Evolutionary conservation across 92 coral and sea anemone genomes (phyloP), one percentile per base, ranked within the genome.

Genomic region (Isaurus tuberculatus): DNA sequence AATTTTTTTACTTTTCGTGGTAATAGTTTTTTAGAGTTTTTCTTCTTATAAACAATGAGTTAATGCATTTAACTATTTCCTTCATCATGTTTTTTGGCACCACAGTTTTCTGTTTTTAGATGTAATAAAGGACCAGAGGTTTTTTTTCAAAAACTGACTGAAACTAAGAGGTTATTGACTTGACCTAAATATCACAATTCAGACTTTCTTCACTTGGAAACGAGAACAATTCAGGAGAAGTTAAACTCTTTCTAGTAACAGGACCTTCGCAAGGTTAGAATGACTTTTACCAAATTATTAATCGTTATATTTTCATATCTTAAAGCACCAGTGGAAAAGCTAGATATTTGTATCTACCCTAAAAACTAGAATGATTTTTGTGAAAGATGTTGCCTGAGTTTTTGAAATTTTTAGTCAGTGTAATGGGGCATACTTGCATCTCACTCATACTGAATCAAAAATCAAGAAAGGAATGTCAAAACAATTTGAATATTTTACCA

Each of bases 171-270:
- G 46, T 40, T 40, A 40, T 40, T 9, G 16, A 40, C 16, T 68
- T 40, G 70, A 73, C 86, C 58, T 68, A 80, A 86, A 86, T 84
- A 25, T 28, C 3, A 13, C 49, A 31, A n/a, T 40, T 13, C 58
- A 93, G 98, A 89, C 79, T 81, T 49, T 91, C 98, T 9, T 83
- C 85, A 73, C 86, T 91, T n/a, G 98, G 98, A 16, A 26, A 86
- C 65, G 95, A 90, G 8, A 88, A 42, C 31, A 82, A 44, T 60
- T 78, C 89, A 46, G 98, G 98, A 23, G 98, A 91, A 43, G 91
- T 92, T 25, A 53, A 89, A 86, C 80, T 94, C 25, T 91, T 91
- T 72, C 66, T 84, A 32, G 89, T 87, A 15, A 75, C 83, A n/a
- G 97, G 86, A 36, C 37, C 69, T n/a, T 73, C 81, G 20, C 94